Percentiles rank a stretch among this genome's conserved stretches.
Evolutionary conservation across 2,797 vertebrate species (phyloP).

Genomic region (Etheostoma nigrum): DNA sequence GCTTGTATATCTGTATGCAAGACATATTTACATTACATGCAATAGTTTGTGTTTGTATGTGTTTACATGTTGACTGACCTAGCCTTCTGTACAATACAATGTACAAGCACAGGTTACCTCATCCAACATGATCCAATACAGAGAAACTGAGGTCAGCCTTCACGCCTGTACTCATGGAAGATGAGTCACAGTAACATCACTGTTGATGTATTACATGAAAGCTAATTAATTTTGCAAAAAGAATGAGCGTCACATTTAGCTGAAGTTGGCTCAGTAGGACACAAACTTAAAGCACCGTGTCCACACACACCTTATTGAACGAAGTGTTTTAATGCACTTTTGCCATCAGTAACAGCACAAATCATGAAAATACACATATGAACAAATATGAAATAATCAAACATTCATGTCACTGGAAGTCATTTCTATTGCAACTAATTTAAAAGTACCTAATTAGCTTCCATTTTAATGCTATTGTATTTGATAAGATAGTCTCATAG

Average conservation of each 20-base stretch:
- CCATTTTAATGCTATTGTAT: neutral
- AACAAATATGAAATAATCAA: neutral
- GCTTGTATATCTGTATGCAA: slow-evolving; percentile 7
- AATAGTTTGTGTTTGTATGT: neutral
- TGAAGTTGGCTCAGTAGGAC: slow-evolving; percentile 50
- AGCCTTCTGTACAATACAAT: slow-evolving; percentile 48
- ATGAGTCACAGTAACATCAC: slow-evolving; percentile 70
- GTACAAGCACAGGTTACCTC: slow-evolving; percentile 67
- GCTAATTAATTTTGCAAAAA: slow-evolving; percentile 45
- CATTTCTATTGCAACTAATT: slow-evolving; percentile 4
- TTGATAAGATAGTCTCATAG: neutral
- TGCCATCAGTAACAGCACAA: neutral
- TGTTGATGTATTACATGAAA: slow-evolving; percentile 53
- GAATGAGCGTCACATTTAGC: slow-evolving; percentile 54
- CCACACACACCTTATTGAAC: slow-evolving; percentile 24
- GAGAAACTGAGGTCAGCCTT: slow-evolving; percentile 63
- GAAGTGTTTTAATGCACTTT: slow-evolving; percentile 8
- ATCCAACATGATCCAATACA: slow-evolving; percentile 60
- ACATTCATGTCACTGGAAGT: slow-evolving; percentile 8
- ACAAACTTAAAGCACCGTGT: slow-evolving; percentile 41
- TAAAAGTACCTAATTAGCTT: neutral
- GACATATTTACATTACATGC: slow-evolving; percentile 6
- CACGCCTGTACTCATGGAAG: slow-evolving; percentile 48
- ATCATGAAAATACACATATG: neutral
- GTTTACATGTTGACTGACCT: slow-evolving; percentile 14